These are phyloP conservation scores for Kuschelorhynchus macadamiae DNA, from an alignment of 2,888 invertebrate genomes.

Conservation along the genomic window DNA sequence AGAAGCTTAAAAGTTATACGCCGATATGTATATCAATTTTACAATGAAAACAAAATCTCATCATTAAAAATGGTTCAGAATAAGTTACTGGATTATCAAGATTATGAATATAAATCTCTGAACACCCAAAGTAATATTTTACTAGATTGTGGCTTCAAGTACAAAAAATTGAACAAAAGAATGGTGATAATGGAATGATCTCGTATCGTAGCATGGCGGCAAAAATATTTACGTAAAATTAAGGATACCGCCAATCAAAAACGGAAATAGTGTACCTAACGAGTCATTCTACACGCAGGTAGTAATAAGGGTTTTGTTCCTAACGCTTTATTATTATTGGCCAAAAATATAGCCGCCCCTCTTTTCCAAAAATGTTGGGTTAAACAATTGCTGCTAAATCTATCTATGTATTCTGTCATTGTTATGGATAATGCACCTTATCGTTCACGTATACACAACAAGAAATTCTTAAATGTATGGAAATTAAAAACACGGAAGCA, in stretches of 20 bases:
- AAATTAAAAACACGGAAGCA: background rate
- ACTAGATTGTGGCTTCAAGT: background rate
- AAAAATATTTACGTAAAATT: conserved; percentile 2
- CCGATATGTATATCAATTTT: background rate
- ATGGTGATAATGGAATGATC: conserved; percentile 5
- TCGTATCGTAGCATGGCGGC: background rate
- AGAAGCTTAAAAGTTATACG: background rate
- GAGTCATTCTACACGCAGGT: conserved; percentile 49
- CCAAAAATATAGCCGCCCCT: conserved; percentile 43
- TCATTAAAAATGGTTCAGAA: background rate
- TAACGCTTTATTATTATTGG: conserved; percentile 41
- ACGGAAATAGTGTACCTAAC: conserved; percentile 11
- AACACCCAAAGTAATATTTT: background rate
- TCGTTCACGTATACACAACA: conserved; percentile 3
- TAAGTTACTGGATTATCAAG: background rate
- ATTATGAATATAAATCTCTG: conserved; percentile 10
- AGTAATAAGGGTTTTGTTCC: conserved; percentile 45
- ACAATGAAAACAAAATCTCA: background rate
- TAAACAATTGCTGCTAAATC: conserved; percentile 30
- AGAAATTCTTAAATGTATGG: background rate
- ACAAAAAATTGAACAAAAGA: conserved; percentile 5
- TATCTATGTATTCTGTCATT: conserved; percentile 39
- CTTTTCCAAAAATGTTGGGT: conserved; percentile 44
- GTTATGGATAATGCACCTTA: conserved; percentile 39
- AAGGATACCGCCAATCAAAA: background rate